These are phyloP conservation scores for Mormyrops attenuatus DNA, from an alignment of 2,797 vertebrate species.

Conservation along the genomic window DNA sequence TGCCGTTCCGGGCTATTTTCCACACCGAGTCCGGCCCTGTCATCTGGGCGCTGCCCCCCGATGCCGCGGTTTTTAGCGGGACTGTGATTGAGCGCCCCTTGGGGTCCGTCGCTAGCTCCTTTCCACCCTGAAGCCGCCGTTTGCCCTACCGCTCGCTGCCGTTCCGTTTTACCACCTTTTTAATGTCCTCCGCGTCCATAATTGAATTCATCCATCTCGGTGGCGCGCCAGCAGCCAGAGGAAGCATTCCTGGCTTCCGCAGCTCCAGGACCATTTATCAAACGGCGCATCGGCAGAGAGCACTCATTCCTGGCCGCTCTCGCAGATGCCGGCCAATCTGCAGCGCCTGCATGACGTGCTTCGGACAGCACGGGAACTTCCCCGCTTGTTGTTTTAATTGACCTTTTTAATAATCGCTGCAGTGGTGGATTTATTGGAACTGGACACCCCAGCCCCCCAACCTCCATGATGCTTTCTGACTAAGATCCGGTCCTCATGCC, in stretches of 20 bases:
- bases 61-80: slow-evolving; percentile 9
- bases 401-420: background rate
- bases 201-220: slow-evolving; percentile 38
- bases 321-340: background rate
- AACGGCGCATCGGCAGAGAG: background rate
- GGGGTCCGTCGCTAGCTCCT: slow-evolving; percentile 14
- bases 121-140: slow-evolving; percentile 9
- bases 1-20: slow-evolving; percentile 5
- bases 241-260: background rate
- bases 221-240: slow-evolving; percentile 22
- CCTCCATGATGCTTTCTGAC: background rate
- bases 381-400: background rate
- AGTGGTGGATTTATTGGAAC: background rate
- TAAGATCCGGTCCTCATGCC: background rate
- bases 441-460: background rate
- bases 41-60: background rate
- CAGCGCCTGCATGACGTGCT: background rate
- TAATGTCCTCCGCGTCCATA: slow-evolving; percentile 34
- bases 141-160: background rate
- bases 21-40: background rate
- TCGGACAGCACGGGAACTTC: background rate
- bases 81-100: slow-evolving; percentile 12
- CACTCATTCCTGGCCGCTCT: background rate
- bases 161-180: slow-evolving; percentile 29
- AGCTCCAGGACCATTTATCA: slow-evolving; percentile 14